A percentile compares a stretch with the other conserved stretches of the same genome.
These are phyloP conservation scores for Halcyon smyrnensis DNA, from an alignment of 2,797 vertebrate species.

Conservation along the genomic window DNA sequence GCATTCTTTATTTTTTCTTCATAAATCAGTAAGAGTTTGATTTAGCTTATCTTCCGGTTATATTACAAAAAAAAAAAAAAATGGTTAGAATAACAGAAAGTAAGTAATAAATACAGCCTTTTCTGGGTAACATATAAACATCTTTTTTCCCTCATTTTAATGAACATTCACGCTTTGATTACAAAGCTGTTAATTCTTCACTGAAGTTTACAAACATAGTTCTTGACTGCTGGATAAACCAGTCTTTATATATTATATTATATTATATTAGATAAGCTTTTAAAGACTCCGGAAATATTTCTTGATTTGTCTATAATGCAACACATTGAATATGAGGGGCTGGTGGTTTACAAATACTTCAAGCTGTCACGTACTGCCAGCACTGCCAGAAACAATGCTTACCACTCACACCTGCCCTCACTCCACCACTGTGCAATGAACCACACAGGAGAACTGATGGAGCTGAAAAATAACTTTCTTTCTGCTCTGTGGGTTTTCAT, in stretches of 20 bases:
- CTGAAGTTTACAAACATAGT: neutral
- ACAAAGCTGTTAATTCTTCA: neutral
- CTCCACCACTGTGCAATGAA: neutral
- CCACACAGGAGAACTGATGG: neutral
- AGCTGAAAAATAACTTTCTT: conserved; percentile 22
- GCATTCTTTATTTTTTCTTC: neutral
- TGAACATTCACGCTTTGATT: neutral
- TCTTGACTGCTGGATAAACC: neutral
- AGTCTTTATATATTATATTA: neutral
- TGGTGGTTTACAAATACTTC: neutral
- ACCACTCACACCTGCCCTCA: neutral
- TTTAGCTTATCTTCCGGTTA: neutral
- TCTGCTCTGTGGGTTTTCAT: neutral
- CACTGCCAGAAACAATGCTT: neutral
- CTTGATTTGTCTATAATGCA: neutral
- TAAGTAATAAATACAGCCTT: neutral
- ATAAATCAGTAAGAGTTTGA: neutral
- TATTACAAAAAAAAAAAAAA: neutral
- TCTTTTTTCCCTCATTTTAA: neutral
- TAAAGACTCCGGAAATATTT: neutral
- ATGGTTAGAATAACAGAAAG: neutral
- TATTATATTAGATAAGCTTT: neutral
- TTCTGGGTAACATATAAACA: neutral
- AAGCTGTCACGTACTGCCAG: neutral
- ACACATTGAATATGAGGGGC: neutral